Conservation (phyloP, 1,140 invertebrate species). For the Diachasma alloeum region DNA sequence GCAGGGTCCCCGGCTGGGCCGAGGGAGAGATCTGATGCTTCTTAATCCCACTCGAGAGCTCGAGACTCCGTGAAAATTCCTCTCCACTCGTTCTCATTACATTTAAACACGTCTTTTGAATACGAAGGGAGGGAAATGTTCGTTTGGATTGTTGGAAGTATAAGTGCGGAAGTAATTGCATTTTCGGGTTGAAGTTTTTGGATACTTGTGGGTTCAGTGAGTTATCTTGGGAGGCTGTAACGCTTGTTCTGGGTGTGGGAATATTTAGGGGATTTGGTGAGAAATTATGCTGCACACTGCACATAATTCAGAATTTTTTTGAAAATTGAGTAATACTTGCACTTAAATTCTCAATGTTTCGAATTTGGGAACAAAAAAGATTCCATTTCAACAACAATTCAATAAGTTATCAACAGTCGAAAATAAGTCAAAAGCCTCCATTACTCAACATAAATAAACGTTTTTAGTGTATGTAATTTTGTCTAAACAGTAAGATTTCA, state of each 20-base stretch:
- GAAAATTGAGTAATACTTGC: no score
- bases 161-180: slow-evolving; percentile 48
- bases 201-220: slow-evolving; percentile 25
- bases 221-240: not conserved
- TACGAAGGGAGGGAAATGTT: slow-evolving; percentile 11
- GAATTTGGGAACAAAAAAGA: no score
- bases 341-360: no score
- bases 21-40: not conserved
- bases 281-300: no score
- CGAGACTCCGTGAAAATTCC: slow-evolving; percentile 2
- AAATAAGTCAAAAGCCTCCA: no score
- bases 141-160: slow-evolving; percentile 34
- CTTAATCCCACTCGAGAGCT: slow-evolving; percentile 22
- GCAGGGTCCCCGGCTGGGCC: not conserved
- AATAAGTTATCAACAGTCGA: no score
- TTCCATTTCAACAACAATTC: no score
- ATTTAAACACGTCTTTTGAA: not conserved
- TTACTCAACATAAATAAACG: no score
- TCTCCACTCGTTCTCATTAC: not conserved
- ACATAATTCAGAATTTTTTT: not conserved
- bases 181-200: slow-evolving; percentile 44
- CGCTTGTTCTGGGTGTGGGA: not conserved
- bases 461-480: no score
- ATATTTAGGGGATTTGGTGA: slow-evolving; percentile 2
- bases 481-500: no score